phyloP scores from a whole-genome alignment of 2,113 vertebrate species.

The Hystrix cristata region DNA sequence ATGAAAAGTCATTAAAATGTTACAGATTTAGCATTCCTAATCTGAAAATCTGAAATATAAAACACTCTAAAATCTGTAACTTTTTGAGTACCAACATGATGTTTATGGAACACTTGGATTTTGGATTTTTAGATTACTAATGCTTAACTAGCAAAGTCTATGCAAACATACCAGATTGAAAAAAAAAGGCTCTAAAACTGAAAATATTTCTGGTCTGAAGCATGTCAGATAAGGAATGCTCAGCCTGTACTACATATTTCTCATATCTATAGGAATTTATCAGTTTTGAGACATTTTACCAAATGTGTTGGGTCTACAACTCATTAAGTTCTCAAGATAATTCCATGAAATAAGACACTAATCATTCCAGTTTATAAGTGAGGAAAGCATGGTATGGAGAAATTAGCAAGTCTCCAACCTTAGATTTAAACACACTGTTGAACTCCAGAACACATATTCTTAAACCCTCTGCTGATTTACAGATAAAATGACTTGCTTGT shows the following conservation, averaged over 20 bases:
- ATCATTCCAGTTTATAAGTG: neutral
- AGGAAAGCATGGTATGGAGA: neutral
- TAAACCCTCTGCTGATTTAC: neutral
- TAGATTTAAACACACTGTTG: neutral
- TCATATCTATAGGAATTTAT: neutral
- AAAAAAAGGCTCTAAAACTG: neutral
- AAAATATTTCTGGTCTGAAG: neutral
- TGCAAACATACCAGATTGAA: neutral
- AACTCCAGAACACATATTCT: neutral
- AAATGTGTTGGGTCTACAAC: neutral
- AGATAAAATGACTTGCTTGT: neutral
- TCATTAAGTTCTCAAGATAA: neutral
- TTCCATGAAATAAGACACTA: neutral
- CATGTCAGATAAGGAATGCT: neutral
- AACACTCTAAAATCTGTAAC: neutral
- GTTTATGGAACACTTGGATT: neutral
- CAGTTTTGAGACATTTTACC: neutral
- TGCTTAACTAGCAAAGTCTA: neutral
- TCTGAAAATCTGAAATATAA: neutral
- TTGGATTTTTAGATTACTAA: neutral
- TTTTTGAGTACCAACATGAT: neutral
- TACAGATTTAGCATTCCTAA: neutral
- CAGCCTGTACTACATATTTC: rapidly evolving
- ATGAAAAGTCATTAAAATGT: neutral
- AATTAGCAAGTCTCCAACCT: neutral